Evolutionary conservation across 1,140 invertebrate species (phyloP).

Genomic region (Elysia chlorotica): DNA sequence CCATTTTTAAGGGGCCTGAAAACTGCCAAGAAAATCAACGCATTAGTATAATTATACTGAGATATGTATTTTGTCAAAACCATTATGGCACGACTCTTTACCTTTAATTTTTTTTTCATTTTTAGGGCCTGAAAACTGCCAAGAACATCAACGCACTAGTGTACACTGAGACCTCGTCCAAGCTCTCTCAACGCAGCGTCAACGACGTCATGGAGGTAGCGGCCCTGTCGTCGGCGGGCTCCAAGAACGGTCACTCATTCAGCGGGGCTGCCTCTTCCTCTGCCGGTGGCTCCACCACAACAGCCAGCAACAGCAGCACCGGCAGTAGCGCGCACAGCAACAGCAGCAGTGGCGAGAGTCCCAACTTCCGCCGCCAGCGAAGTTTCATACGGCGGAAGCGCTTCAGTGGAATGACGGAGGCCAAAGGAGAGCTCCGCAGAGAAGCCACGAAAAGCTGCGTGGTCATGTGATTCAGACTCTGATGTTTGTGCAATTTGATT

Average conservation of each 20-base stretch:
- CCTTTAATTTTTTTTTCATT: too few relatives aligned
- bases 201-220: constrained; percentile 72
- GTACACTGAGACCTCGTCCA: constrained; percentile 72
- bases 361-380: constrained; percentile 45
- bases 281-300: constrained; percentile 18
- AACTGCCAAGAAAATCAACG: too few relatives aligned
- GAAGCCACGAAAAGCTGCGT: constrained; percentile 54
- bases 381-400: constrained; percentile 52
- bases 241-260: constrained; percentile 27
- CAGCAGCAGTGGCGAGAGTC: constrained; percentile 27
- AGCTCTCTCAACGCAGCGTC: constrained; percentile 68
- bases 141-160: constrained; percentile 71
- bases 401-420: constrained; percentile 52
- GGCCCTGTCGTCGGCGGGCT: constrained; percentile 70
- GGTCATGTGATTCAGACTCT: constrained; percentile 43
- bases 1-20: too few relatives aligned
- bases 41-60: too few relatives aligned
- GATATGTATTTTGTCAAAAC: constrained; percentile 42
- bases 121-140: constrained; percentile 58
- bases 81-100: background rate
- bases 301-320: constrained; percentile 8
- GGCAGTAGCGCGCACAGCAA: constrained; percentile 5
- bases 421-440: constrained; percentile 47
- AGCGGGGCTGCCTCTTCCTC: background rate
- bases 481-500: background rate